Evolutionary conservation across 2,888 invertebrate species (phyloP), one percentile per base, ranked within the genome.

Genomic region (Lasioglossum malachurum): DNA sequence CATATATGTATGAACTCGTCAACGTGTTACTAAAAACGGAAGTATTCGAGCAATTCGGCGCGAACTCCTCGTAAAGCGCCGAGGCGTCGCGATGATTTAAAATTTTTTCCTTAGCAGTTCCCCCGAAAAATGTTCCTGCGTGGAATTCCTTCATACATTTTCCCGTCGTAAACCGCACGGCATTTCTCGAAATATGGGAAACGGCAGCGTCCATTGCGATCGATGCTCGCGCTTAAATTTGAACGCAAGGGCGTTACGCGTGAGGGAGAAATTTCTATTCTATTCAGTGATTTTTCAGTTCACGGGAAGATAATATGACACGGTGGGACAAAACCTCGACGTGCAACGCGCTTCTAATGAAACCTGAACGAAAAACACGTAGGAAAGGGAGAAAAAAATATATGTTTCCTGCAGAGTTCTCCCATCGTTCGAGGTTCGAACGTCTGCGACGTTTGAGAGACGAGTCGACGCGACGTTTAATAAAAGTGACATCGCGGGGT

Each of bases 381-480:
- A 8, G 23, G 49, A 49, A 49, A 49, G 2, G 14, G 31, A 27
- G 1, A 44, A 81, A 82, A 82, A 82, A 84, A 77, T 41, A 23
- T 8, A 23, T 76, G 75, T 53, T 64, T 31, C 16, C 72, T 27
- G 71, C 60, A 16, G 27, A 73, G 41, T 82, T 76, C 57, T 67
- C n/a, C 38, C 69, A 10, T 23, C 64, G 80, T 82, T 84, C 71
- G 19, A 0, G 53, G 23, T 82, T 76, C 75, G 71, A 79, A 49
- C 57, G 67, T 41, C 57, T 60, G 60, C 72, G 75, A 60, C 69
- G 57, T 46, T 83, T 78, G 80, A 67, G 81, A 75, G 72, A 82
- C 76, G 78, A 81, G 75, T 75, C 83, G 83, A 81, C 83, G 81
- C 72, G 83, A 60, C 83, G 83, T 84, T 84, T 84, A 84, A 82